A percentile compares a stretch with the other conserved stretches of the same genome.
phyloP scores from a whole-genome alignment of 2,888 invertebrate species.

The Steinernema hermaphroditum region DNA sequence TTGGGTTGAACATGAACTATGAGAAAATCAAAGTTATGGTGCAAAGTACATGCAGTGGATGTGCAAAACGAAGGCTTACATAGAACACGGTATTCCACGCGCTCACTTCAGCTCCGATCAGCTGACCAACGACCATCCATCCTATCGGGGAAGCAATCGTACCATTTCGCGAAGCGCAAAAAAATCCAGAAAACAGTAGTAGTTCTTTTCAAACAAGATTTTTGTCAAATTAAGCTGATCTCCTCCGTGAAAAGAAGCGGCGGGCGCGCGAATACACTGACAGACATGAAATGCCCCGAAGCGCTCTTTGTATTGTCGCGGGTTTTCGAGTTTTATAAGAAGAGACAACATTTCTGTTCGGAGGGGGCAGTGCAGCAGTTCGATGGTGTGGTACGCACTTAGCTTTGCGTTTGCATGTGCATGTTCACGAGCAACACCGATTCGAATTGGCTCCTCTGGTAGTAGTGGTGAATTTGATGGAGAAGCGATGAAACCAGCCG shows the following conservation, averaged over 20 bases:
- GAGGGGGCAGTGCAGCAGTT: not conserved
- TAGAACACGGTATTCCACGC: too few relatives aligned
- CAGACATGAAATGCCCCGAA: constrained; percentile 29
- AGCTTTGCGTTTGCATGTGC: not conserved
- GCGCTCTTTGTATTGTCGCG: constrained; percentile 28
- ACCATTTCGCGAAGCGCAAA: not conserved
- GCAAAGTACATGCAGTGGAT: too few relatives aligned
- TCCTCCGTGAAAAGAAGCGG: not conserved
- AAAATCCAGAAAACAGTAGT: constrained; percentile 28
- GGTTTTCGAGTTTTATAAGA: constrained; percentile 30
- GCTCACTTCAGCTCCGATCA: too few relatives aligned
- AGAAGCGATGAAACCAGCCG: constrained; percentile 23
- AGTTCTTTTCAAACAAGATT: constrained; percentile 28
- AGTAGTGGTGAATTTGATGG: not conserved
- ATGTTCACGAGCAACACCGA: not conserved
- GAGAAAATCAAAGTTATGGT: not conserved
- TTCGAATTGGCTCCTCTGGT: too few relatives aligned
- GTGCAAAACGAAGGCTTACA: too few relatives aligned
- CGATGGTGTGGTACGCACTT: not conserved
- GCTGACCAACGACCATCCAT: too few relatives aligned
- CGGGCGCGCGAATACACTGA: not conserved
- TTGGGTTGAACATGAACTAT: not conserved
- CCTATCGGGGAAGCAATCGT: too few relatives aligned
- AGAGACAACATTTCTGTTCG: constrained; percentile 26
- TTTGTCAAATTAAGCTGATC: constrained; percentile 25